Evolutionary conservation across 30 jellyfish, hydroid and myxozoan species (phyloP), one percentile per base, ranked within the genome.

Genomic region (Haliclystus octoradiatus): DNA sequence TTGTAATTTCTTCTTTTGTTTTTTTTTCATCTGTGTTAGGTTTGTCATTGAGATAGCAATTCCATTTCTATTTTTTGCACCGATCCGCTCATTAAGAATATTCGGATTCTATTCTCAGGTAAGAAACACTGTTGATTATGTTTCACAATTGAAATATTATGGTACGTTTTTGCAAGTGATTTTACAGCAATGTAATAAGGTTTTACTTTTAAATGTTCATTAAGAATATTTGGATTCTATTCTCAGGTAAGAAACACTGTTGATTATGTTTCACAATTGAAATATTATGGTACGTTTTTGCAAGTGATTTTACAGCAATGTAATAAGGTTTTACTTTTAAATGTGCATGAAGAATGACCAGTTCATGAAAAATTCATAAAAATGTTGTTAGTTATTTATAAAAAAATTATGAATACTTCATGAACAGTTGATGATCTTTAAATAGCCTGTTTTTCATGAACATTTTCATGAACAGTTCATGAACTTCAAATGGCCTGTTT

Each of bases 31-130:
- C 27, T 68, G 13, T 15, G 71, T 34, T 27, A 89, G 98, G 72
- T 89, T 53, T 68, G 84, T 89, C 34, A 89, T 89, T 69, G 98
- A 89, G 81, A 89, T 89, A 52, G 93, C 76, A 2, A 52, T 89
- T 26, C 98, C 98, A 2, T 81, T 80, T 53, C 82, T 89, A 22
- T 89, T 89, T 76, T 89, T 89, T 76, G 31, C 66, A 19, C 98
- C 98, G 49, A 33, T 88, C 67, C 65, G 93, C 40, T 66, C 83
- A 22, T 35, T 78, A 34, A 81, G 91, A 61, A 68, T 89, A 2
- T 76, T 81, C 52, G 71, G 93, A 9, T 81, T 82, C 71, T 89
- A 61, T 66, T 28, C 95, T 0, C 98, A 89, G 98, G 98, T 89
- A 52, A 0, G 4, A 0, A 69, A 15, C 27, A 52, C 13, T 22